phyloP scores from a whole-genome alignment of 2,888 invertebrate species.

The Phaedon cochleariae region DNA sequence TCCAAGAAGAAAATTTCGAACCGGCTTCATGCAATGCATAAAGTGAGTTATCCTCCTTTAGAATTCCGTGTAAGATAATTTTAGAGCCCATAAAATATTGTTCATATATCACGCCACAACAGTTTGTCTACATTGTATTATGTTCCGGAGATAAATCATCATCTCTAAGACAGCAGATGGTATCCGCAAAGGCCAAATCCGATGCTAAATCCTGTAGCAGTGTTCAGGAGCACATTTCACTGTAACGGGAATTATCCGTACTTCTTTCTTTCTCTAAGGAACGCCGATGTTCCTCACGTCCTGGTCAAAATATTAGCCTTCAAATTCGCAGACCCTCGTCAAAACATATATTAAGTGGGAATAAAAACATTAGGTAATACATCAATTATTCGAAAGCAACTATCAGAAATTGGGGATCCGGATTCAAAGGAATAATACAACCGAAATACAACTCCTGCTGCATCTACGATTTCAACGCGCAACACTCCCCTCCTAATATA shows the following conservation, averaged over 20 bases:
- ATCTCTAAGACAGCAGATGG: slow-evolving; percentile 2
- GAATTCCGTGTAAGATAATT: background rate
- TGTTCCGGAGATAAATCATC: slow-evolving; percentile 1
- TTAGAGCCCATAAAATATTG: background rate
- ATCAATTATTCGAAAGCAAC: too few relatives aligned
- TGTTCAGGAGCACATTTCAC: background rate
- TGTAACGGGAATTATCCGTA: background rate
- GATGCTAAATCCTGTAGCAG: background rate
- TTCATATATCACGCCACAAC: background rate
- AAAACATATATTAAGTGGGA: too few relatives aligned
- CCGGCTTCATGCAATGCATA: background rate
- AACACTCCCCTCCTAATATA: too few relatives aligned
- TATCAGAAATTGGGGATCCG: too few relatives aligned
- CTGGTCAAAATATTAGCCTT: too few relatives aligned
- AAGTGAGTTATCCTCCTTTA: background rate
- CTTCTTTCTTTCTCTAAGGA: background rate
- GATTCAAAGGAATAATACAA: too few relatives aligned
- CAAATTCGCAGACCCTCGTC: too few relatives aligned
- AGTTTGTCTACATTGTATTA: slow-evolving; percentile 2
- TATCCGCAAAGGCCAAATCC: background rate
- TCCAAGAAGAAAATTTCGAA: too few relatives aligned
- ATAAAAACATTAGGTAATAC: too few relatives aligned
- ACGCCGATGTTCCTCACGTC: background rate
- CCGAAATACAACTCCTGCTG: too few relatives aligned
- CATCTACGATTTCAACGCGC: too few relatives aligned